Base-by-base conservation (phyloP, 2,797 vertebrate genomes). In the Megaceryle alcyon region DNA sequence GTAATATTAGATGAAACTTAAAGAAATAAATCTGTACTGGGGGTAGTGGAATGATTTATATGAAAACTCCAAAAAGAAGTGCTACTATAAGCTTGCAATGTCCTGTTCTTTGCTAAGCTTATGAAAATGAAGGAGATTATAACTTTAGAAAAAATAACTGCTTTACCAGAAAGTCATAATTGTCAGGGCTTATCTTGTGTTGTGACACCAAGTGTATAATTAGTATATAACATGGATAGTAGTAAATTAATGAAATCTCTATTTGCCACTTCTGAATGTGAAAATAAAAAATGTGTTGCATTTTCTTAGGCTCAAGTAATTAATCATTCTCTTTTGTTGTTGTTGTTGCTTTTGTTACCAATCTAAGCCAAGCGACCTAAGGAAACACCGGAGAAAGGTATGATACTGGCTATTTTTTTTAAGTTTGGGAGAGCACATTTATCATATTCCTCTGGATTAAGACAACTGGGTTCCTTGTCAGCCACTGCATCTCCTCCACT, bases 311-410 rank as follows among this genome's bases (percentile, higher is more conserved):
- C 6, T 86, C 35, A 79, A 71, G 16, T 78, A 49, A 96, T 63
- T 98, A 96, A 98, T 80, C 1, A 8, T 18, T 94, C 2, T 94
- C 83, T 89, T 94, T 26, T 49, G 14, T 82, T 91, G 19, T 66
- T 97, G 12, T 92, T 95, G n/a, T 64, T 96, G 85, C 91, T 79
- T 84, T 97, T 97, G 20, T 85, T 91, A 83, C 73, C 71, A 70
- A 94, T 86, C n/a, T 79, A 98, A 99, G 99, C 99, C 99, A 97
- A 99, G 99, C n/a, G 99, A 99, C 95, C 98, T 99, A 96, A 98
- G 99, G 97, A 99, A 99, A 96, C 99, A 99, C 98, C 98, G 99
- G 92, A 99, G 99, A 98, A 99, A 99, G 99, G 99, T 99, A 99
- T 19, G 88, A 61, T 37, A 68, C 57, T 78, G 53, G 12, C 3